Conservation (phyloP, 2,113 vertebrate genomes). For the Alligator mississippiensis region DNA sequence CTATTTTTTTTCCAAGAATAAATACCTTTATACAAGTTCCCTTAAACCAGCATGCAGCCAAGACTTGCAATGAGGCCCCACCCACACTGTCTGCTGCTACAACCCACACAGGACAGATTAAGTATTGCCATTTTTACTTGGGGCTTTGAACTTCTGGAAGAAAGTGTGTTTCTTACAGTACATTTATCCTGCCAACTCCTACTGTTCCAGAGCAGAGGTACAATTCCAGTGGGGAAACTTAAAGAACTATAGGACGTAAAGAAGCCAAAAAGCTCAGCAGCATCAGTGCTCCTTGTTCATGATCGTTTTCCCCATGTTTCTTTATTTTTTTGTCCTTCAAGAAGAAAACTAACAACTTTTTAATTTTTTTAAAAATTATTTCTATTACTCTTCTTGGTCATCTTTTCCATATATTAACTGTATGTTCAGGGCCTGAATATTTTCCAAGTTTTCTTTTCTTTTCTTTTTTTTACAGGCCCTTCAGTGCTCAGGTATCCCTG, state of each 20-base stretch:
- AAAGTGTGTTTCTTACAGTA: slow-evolving; percentile 50
- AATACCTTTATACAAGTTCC: slow-evolving; percentile 79
- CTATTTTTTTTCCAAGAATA: slow-evolving; percentile 79
- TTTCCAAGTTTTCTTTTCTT: not conserved
- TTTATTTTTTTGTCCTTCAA: not conserved
- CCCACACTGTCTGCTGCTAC: slow-evolving; percentile 61
- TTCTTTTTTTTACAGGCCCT: not conserved
- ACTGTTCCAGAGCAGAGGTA: slow-evolving; percentile 63
- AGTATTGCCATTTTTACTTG: slow-evolving; percentile 51
- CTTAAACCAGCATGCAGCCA: slow-evolving; percentile 67
- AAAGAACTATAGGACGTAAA: slow-evolving; percentile 25
- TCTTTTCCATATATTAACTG: not conserved
- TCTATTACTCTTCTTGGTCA: not conserved
- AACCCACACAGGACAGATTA: slow-evolving; percentile 61
- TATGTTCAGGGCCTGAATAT: not conserved
- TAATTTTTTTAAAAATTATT: not conserved
- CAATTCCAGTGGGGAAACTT: slow-evolving; percentile 48
- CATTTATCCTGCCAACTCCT: slow-evolving; percentile 67
- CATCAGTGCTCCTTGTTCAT: not conserved
- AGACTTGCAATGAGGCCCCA: slow-evolving; percentile 60
- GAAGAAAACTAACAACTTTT: not conserved
- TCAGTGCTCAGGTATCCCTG: not conserved
- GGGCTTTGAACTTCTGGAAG: slow-evolving; percentile 63
- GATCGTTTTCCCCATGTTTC: not conserved
- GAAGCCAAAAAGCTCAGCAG: not conserved